Conservation (phyloP, 37 sponge, comb jelly and placozoan genomes). For the Halisarca cf. caerulea region DNA sequence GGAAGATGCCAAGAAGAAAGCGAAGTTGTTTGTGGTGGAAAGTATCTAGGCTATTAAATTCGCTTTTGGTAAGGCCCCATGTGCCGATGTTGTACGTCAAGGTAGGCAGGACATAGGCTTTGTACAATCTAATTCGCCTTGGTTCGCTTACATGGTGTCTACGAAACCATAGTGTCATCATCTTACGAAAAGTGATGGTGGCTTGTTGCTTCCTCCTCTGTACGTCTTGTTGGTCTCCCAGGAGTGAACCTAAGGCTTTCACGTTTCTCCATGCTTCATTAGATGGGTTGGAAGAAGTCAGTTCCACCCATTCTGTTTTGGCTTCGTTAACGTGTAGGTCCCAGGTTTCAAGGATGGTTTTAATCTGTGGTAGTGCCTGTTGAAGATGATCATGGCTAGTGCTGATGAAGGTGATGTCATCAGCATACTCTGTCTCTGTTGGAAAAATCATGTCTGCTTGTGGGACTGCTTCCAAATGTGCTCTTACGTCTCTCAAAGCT, state of each 20-base stretch:
- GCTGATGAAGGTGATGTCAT: slow-evolving; percentile 27
- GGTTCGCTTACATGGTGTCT: not conserved
- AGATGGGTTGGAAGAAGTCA: slow-evolving; percentile 22
- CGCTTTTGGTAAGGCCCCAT: slow-evolving; percentile 18
- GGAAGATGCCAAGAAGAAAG: slow-evolving; percentile 17
- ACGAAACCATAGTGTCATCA: slow-evolving; percentile 18
- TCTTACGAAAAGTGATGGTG: not conserved
- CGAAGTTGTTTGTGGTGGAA: slow-evolving; percentile 30
- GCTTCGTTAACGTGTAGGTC: slow-evolving; percentile 24
- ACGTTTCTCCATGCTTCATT: slow-evolving; percentile 2
- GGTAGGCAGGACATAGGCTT: slow-evolving; percentile 20
- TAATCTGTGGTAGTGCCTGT: slow-evolving; percentile 25
- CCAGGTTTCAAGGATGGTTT: slow-evolving; percentile 31
- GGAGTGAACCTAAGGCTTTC: slow-evolving; percentile 4
- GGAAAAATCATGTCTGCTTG: slow-evolving; percentile 15
- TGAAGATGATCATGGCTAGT: slow-evolving; percentile 7
- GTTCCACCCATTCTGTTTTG: slow-evolving; percentile 35
- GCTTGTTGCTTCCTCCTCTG: slow-evolving; percentile 15
- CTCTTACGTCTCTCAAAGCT: slow-evolving; percentile 21
- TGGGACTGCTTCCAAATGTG: slow-evolving; percentile 16
- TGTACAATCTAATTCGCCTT: slow-evolving; percentile 2
- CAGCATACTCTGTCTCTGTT: slow-evolving; percentile 17
- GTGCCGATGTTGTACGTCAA: slow-evolving; percentile 33
- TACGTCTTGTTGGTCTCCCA: slow-evolving; percentile 7
- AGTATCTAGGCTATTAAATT: not conserved